A percentile compares a stretch with the other conserved stretches of the same genome.
phyloP scores from a whole-genome alignment of 2,888 invertebrate genomes.

The Polydrusus cervinus region DNA sequence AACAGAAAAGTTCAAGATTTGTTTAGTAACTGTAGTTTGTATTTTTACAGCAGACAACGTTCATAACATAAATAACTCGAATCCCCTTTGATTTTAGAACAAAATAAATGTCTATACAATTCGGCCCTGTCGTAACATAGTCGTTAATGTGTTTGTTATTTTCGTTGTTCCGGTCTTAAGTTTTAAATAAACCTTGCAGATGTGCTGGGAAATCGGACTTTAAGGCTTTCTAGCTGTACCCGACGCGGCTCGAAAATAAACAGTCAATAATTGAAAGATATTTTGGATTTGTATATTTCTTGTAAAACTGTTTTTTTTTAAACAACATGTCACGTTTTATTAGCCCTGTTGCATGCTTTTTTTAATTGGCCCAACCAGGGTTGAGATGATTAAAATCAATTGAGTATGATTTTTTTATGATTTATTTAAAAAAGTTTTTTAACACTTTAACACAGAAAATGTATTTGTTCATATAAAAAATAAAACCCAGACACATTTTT shows the following conservation, averaged over 20 bases:
- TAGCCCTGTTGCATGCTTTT: too few relatives aligned
- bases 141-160: slow-evolving; percentile 67
- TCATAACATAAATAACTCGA: neutral
- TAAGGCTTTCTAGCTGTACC: slow-evolving; percentile 28
- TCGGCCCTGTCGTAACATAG: slow-evolving; percentile 60
- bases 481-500: too few relatives aligned
- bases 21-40: too few relatives aligned
- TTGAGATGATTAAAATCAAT: too few relatives aligned
- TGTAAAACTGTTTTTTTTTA: neutral
- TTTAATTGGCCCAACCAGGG: too few relatives aligned
- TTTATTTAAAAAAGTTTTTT: too few relatives aligned
- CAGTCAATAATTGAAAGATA: neutral
- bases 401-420: too few relatives aligned
- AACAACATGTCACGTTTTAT: too few relatives aligned
- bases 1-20: neutral
- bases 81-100: neutral
- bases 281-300: neutral
- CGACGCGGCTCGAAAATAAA: slow-evolving; percentile 20
- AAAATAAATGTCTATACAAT: slow-evolving; percentile 29
- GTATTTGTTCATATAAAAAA: too few relatives aligned
- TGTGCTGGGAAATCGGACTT: slow-evolving; percentile 49
- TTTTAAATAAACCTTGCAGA: slow-evolving; percentile 59
- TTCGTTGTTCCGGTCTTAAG: slow-evolving; percentile 65
- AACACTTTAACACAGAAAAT: too few relatives aligned
- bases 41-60: neutral